phyloP scores from a whole-genome alignment of 2,113 vertebrate species.

The Herpetotheres cachinnans region DNA sequence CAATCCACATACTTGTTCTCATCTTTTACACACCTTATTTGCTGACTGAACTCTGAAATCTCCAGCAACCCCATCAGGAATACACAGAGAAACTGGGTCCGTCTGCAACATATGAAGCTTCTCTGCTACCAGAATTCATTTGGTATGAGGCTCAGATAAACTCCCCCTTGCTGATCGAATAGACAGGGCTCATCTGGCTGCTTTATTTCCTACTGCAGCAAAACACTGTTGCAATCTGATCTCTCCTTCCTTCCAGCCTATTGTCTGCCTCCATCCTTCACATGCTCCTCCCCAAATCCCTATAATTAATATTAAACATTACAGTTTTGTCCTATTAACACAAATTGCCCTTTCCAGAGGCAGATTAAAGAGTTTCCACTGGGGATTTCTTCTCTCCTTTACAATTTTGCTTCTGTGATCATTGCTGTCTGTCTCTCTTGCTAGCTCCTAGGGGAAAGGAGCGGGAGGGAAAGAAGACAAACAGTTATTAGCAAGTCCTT shows the following conservation, averaged over 20 bases:
- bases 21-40: background rate
- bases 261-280: background rate
- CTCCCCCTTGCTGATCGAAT: accelerated
- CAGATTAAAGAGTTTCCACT: conserved; percentile 59
- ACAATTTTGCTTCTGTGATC: conserved; percentile 61
- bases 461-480: conserved; percentile 55
- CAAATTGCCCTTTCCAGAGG: conserved; percentile 60
- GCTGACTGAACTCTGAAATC: background rate
- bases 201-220: background rate
- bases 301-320: conserved; percentile 64
- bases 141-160: background rate
- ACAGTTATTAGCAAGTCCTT: conserved; percentile 62
- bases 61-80: background rate
- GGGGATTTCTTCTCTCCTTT: conserved; percentile 44
- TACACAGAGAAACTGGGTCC: background rate
- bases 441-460: conserved; percentile 41
- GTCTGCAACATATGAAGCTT: background rate
- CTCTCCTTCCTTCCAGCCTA: background rate
- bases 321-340: conserved; percentile 65
- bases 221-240: background rate
- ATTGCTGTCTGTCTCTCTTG: conserved; percentile 14
- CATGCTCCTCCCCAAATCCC: conserved; percentile 1
- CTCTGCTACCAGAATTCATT: background rate
- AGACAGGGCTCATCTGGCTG: background rate
- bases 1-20: background rate